Percentiles rank a stretch among this genome's conserved stretches.
phyloP scores from a whole-genome alignment of 2,888 invertebrate species.

The Drosophila kuntzei region DNA sequence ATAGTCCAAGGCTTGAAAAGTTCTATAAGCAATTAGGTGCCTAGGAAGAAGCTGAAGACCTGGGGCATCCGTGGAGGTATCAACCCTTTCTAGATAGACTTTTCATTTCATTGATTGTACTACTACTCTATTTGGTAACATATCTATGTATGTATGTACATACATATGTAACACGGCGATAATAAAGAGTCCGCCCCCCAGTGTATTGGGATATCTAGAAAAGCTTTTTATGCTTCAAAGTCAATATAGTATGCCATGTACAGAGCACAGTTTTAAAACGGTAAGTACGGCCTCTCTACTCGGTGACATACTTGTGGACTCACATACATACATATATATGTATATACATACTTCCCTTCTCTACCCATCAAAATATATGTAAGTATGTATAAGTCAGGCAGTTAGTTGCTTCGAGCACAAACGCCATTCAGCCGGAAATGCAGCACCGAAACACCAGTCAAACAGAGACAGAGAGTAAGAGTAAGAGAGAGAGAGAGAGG shows the following conservation, averaged over 20 bases:
- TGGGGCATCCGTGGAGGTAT: too few relatives aligned
- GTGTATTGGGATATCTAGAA: constrained; percentile 72
- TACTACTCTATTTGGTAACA: not conserved
- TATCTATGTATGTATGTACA: too few relatives aligned
- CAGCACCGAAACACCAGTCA: constrained; percentile 64
- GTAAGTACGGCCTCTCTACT: constrained; percentile 61
- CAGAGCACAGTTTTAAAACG: constrained; percentile 75
- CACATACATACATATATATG: not conserved
- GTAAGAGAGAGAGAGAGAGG: constrained; percentile 18
- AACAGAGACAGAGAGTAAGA: constrained; percentile 6
- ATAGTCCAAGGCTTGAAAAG: too few relatives aligned
- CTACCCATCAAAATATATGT: not conserved
- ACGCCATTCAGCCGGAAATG: constrained; percentile 81
- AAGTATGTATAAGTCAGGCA: constrained; percentile 30
- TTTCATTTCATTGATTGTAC: too few relatives aligned
- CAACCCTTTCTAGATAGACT: too few relatives aligned
- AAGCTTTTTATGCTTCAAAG: constrained; percentile 81
- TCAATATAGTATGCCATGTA: constrained; percentile 76
- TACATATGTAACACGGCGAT: constrained; percentile 33
- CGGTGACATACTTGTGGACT: constrained; percentile 51
- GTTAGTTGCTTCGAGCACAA: constrained; percentile 71
- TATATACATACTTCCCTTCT: not conserved
- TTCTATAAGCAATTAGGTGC: too few relatives aligned
- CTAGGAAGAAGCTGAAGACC: too few relatives aligned
- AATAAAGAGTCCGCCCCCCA: constrained; percentile 67